Base-by-base conservation (phyloP, 2,113 vertebrate species). In the Mola mola region DNA sequence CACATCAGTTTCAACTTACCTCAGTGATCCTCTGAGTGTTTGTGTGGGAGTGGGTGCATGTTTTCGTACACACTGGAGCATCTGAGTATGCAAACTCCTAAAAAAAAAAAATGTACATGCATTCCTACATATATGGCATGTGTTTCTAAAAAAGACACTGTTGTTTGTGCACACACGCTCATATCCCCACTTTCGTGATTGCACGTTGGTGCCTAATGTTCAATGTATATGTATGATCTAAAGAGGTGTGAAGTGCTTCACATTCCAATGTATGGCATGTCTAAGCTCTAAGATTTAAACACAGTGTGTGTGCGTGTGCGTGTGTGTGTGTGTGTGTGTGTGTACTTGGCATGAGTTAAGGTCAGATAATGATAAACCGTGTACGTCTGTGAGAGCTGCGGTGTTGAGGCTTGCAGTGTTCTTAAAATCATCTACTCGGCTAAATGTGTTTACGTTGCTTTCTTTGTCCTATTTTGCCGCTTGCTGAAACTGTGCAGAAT, bases 171-270 rank as follows among this genome's bases (percentile, higher is more conserved):
- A 19, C 15, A 10, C 6, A 47, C 5, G 28, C 60, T 41, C 22
- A 47, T 3, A 29, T 40, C 25, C 20, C 4, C 6, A 10, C 33
- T 40, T 51, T 48, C 40, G 36, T 29, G 24, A 36, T 40, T 56
- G 26, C 26, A 47, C 56, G 38, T 21, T 22, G 10, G 26, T 28
- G 28, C 15, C 61, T 33, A 42, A 43, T 0, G 11, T 43, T 56
- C 8, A 24, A 41, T 26, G 58, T 62, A 28, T 17, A 15, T 46
- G 26, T 44, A 50, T 58, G 11, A 53, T 61, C 19, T 64, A 70
- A 85, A 40, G 78, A 83, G 65, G 75, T 79, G 76, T 61, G 56
- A 71, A 64, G 79, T 81, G 29, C 55, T 21, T 0, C 46, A 41
- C 51, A 75, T 83, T 75, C 66, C 60, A 25, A 34, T 20, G 55